Conservation (phyloP, 2,888 invertebrate species). For the Laspeyria flexula region DNA sequence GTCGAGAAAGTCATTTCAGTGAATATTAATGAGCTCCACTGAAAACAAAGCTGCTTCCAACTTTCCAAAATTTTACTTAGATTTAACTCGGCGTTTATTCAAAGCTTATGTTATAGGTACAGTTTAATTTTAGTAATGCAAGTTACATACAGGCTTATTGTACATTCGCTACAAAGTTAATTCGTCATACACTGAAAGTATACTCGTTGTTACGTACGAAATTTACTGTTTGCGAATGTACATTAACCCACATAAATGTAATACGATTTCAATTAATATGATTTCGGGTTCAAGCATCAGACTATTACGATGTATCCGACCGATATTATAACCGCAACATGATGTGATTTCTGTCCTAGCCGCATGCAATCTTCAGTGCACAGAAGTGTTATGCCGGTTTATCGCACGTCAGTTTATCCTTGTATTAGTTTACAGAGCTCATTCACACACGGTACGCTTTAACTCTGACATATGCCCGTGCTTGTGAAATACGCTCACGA, state of each 20-base stretch:
- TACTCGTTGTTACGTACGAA: no score
- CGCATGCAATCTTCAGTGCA: neutral
- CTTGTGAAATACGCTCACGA: constrained; percentile 26
- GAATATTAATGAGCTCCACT: constrained; percentile 37
- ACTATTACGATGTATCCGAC: no score
- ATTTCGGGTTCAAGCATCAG: no score
- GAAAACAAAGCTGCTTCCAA: constrained; percentile 34
- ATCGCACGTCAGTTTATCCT: neutral
- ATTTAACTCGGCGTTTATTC: neutral
- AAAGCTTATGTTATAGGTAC: neutral
- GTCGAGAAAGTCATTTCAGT: constrained; percentile 37
- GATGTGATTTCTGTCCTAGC: neutral
- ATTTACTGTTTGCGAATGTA: no score
- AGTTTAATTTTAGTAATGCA: neutral
- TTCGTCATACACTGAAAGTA: no score
- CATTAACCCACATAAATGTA: no score
- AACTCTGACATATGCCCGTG: constrained; percentile 19
- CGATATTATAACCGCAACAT: neutral
- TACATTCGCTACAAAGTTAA: no score
- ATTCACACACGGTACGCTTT: constrained; percentile 4
- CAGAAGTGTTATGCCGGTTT: neutral
- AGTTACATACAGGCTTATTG: neutral
- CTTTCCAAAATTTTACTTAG: constrained; percentile 30
- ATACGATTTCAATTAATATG: no score
- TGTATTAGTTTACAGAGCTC: neutral